These are phyloP conservation scores for Muraenolepis orangiensis DNA, from an alignment of 2,797 vertebrate species.

Conservation along the genomic window DNA sequence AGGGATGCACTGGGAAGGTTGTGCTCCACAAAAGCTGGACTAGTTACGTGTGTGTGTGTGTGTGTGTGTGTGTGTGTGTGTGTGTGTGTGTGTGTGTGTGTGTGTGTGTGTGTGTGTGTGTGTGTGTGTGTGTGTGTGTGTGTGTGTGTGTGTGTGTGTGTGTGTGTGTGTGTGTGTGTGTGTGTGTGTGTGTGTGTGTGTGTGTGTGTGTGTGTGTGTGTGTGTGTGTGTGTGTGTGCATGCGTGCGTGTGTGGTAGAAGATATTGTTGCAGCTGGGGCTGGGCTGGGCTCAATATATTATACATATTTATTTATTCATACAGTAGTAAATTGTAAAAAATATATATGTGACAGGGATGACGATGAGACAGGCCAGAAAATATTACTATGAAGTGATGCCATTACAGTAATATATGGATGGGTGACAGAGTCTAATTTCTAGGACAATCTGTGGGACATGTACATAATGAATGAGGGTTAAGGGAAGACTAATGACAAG, in stretches of 20 bases:
- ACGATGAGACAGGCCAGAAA: no score
- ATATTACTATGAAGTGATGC: no score
- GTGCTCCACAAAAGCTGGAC: no score
- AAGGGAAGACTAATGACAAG: neutral
- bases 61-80: slow-evolving; percentile 1
- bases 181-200: neutral
- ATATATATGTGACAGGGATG: no score
- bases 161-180: neutral
- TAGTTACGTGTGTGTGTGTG: neutral
- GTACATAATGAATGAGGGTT: slow-evolving; percentile 1
- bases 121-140: neutral
- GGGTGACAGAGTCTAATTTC: neutral
- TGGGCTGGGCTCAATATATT: no score
- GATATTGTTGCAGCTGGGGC: neutral
- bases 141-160: slow-evolving; percentile 1
- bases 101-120: neutral
- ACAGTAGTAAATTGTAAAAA: no score
- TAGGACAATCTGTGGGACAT: neutral
- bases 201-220: neutral
- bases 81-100: neutral
- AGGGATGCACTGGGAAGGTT: neutral
- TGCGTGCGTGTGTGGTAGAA: no score
- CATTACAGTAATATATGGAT: no score
- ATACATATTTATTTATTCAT: no score
- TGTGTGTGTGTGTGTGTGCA: no score